These are phyloP conservation scores for Halcyon smyrnensis DNA, from an alignment of 2,797 vertebrate genomes.

Conservation along the genomic window DNA sequence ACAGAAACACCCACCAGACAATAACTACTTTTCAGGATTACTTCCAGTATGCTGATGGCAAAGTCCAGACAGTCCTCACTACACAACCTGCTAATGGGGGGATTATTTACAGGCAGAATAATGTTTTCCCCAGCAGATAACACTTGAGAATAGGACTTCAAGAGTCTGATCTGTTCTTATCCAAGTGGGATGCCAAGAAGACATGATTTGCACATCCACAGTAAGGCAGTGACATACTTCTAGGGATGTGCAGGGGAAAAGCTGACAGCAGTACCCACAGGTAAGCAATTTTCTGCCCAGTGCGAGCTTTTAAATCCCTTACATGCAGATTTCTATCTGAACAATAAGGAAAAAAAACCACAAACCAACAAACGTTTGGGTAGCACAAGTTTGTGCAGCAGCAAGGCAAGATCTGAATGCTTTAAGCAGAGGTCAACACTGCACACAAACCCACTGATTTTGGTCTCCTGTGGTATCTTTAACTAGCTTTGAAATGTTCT, in stretches of 20 bases:
- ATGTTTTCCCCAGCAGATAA: neutral
- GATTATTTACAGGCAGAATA: neutral
- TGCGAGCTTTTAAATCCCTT: rapidly evolving
- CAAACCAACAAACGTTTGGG: neutral
- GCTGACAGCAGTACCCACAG: neutral
- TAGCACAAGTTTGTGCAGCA: neutral
- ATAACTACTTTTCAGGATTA: neutral
- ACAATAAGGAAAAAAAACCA: neutral
- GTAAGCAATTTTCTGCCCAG: neutral
- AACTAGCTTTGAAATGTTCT: neutral
- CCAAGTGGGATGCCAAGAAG: rapidly evolving
- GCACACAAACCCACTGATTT: neutral
- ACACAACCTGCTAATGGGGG: neutral
- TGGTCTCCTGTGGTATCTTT: rapidly evolving
- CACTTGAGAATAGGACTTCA: neutral
- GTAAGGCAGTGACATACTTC: neutral
- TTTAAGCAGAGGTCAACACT: neutral
- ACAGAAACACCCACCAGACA: neutral
- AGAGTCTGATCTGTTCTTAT: neutral
- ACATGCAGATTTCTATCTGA: neutral
- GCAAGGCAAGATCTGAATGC: neutral
- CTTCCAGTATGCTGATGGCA: neutral
- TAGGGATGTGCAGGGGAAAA: neutral
- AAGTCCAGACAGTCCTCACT: neutral
- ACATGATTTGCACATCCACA: neutral